These are phyloP conservation scores for Oenanthe melanoleuca DNA, from an alignment of 2,113 vertebrate species.

Conservation along the genomic window DNA sequence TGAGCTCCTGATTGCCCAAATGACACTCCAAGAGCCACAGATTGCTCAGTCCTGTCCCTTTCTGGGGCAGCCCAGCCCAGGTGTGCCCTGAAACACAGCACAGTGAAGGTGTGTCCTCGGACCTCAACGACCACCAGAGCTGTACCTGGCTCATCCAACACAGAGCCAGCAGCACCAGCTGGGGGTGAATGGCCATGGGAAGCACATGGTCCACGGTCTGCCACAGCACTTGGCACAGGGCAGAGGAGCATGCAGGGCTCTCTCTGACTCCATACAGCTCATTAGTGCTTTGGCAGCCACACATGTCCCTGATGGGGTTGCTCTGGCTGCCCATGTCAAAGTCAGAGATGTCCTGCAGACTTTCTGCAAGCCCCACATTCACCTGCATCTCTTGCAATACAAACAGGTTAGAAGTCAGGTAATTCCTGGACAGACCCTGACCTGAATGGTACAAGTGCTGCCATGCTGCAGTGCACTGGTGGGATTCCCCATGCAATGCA, in stretches of 20 bases:
- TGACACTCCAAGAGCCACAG: neutral
- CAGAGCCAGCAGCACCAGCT: neutral
- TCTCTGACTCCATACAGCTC: neutral
- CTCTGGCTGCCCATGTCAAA: neutral
- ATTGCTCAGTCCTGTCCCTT: neutral
- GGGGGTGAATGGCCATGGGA: rapidly evolving
- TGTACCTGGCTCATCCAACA: rapidly evolving
- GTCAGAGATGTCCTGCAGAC: neutral
- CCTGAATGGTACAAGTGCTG: rapidly evolving
- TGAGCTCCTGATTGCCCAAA: neutral
- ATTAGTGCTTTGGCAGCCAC: neutral
- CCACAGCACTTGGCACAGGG: rapidly evolving
- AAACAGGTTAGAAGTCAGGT: neutral
- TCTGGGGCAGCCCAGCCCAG: rapidly evolving
- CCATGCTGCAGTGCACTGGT: neutral
- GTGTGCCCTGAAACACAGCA: neutral
- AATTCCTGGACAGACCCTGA: neutral
- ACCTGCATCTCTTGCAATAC: neutral
- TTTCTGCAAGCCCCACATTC: neutral
- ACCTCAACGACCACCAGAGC: rapidly evolving
- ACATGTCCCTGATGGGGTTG: neutral
- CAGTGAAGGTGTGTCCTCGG: neutral
- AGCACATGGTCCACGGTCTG: rapidly evolving
- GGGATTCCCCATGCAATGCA: neutral
- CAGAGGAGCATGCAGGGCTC: neutral